Conservation (phyloP, 2,888 invertebrate species). For the Diplolepis rosae region DNA sequence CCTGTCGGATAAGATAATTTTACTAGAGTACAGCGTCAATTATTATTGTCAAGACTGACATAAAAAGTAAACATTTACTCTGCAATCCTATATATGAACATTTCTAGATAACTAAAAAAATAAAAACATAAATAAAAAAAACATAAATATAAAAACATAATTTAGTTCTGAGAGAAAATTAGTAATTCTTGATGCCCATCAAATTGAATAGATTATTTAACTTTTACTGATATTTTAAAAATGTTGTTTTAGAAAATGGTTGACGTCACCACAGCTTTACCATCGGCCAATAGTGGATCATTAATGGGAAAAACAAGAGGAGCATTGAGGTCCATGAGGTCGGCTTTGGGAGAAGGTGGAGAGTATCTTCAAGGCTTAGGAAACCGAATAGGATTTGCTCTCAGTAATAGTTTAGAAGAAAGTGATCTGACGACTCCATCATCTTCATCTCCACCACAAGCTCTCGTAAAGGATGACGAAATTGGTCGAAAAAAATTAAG, state of each 20-base stretch:
- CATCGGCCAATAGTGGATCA: conserved; percentile 47
- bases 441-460: conserved; percentile 59
- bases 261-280: conserved; percentile 42
- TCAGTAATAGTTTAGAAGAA: conserved; percentile 71
- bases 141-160: not conserved
- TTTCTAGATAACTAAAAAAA: not conserved
- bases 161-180: no score
- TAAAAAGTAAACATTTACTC: not conserved
- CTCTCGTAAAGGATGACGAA: conserved; percentile 51
- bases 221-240: no score
- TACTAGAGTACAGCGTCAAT: not conserved
- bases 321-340: conserved; percentile 68
- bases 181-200: not conserved
- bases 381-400: conserved; percentile 68
- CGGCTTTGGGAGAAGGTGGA: conserved; percentile 69
- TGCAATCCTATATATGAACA: not conserved
- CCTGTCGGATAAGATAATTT: conserved; percentile 8
- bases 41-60: not conserved
- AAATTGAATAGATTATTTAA: not conserved
- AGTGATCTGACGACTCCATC: conserved; percentile 65
- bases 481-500: conserved; percentile 60
- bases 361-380: conserved; percentile 71
- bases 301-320: conserved; percentile 70
- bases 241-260: conserved; percentile 45
- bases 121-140: not conserved